Percentiles rank a stretch among this genome's conserved stretches.
phyloP scores from a whole-genome alignment of 2,113 vertebrate genomes.

The Varanus salvator region DNA sequence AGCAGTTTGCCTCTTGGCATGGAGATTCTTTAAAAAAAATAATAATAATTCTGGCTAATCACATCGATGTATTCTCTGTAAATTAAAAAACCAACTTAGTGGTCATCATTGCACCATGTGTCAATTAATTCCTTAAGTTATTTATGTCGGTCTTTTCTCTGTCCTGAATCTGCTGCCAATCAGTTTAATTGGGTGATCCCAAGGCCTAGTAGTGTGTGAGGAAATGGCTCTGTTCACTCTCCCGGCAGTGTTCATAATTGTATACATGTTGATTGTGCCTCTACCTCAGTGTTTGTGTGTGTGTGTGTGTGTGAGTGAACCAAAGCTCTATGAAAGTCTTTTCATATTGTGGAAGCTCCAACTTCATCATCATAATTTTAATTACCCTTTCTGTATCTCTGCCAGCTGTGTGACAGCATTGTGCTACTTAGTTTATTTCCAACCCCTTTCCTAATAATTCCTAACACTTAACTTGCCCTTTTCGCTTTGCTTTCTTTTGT shows the following conservation, averaged over 20 bases:
- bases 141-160: background rate
- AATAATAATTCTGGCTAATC: background rate
- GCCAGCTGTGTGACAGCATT: background rate
- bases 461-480: background rate
- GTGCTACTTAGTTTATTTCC: background rate
- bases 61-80: background rate
- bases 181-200: background rate
- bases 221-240: background rate
- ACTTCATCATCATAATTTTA: background rate
- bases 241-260: background rate
- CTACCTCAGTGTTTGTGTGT: background rate
- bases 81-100: background rate
- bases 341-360: background rate
- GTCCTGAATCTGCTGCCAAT: background rate
- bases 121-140: constrained; percentile 1
- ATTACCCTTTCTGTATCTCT: background rate
- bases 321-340: background rate
- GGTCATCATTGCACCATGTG: background rate
- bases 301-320: no score
- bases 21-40: background rate
- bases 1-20: background rate
- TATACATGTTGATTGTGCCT: background rate
- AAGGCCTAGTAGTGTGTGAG: background rate
- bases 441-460: background rate
- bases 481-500: background rate